Base-by-base conservation (phyloP, 1,140 invertebrate species). In the Lordiphosa stackelbergi region DNA sequence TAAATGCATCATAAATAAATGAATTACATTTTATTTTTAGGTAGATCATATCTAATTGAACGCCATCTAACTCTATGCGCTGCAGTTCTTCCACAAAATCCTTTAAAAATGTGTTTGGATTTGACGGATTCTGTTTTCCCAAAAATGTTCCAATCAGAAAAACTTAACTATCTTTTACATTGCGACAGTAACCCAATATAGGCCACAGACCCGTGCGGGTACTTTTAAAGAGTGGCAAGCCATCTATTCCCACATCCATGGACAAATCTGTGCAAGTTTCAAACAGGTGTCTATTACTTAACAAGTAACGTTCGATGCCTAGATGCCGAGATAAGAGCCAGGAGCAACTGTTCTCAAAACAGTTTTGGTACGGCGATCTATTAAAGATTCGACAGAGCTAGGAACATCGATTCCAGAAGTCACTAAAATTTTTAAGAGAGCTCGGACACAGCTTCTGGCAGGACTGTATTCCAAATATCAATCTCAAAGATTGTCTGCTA, bases 61-160 rank as follows among this genome's bases (percentile, higher is more conserved):
- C 16, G 2, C 16, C 43, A 9, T 46, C 43, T 34, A 46, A 46
- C 5, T 34, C 16, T 16, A 46, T 46, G 10, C 43, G 43, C 11
- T 46, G 12, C 43, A 46, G 11, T 13, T 46, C 43, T 13, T 46
- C n/a, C 5, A 22, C 43, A 46, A 46, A 46, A 46, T 46, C 43
- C 4, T 19, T 11, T 12, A 46, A 46, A 46, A 28, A 46, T 5
- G 4, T 16, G 9, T 46, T 46, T 34, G 43, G 43, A 46, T 46
- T 46, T n/a, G 31, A n/a, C 4, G 43, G 43, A 8, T 46, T 46
- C 8, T 46, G 12, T 16, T 16, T n/a, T n/a, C n/a, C n/a, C n/a
- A n/a, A n/a, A n/a, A n/a, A n/a, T n/a, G n/a, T n/a, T n/a, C n/a
- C n/a, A 16, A 46, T 34, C 8, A 46, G 7, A 11, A 46, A 46